phyloP scores from a whole-genome alignment of 1,140 invertebrate species.

The Hesperophylax magnus region DNA sequence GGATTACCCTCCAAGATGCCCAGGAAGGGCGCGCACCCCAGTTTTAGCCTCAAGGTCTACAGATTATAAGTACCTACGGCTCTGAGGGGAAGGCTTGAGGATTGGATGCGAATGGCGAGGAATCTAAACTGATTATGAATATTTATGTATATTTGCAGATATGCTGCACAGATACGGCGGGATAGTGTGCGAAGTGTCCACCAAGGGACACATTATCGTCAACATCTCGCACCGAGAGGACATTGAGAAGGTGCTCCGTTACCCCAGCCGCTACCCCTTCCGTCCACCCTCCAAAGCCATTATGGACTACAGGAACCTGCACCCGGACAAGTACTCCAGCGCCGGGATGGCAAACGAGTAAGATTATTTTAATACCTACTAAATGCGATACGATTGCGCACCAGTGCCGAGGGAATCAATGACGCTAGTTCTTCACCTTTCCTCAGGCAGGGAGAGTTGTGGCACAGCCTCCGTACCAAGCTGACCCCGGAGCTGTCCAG shows the following conservation, averaged over 20 bases:
- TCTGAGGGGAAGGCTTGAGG: too few species aligned
- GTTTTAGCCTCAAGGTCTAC: too few species aligned
- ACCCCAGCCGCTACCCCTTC: constrained; percentile 80
- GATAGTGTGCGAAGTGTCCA: constrained; percentile 83
- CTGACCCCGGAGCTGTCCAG: constrained; percentile 85
- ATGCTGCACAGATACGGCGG: constrained; percentile 81
- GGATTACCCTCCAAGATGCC: too few species aligned
- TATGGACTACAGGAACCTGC: constrained; percentile 80
- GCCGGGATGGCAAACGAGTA: constrained; percentile 87
- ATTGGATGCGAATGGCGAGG: neutral
- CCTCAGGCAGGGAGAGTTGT: constrained; percentile 83
- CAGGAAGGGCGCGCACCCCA: too few species aligned
- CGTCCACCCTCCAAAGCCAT: constrained; percentile 88
- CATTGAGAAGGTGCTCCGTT: constrained; percentile 83
- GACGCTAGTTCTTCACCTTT: neutral
- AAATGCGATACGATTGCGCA: neutral
- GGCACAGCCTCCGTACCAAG: constrained; percentile 81
- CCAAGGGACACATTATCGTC: constrained; percentile 82
- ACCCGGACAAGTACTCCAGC: constrained; percentile 84
- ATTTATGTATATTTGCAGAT: constrained; percentile 64
- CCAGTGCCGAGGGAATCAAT: neutral
- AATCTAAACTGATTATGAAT: neutral
- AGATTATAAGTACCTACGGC: too few species aligned
- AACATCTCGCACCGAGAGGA: constrained; percentile 83
- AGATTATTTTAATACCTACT: constrained; percentile 61